phyloP scores from a whole-genome alignment of 2,797 vertebrate genomes.

The Enteromius thamalakanensis region DNA sequence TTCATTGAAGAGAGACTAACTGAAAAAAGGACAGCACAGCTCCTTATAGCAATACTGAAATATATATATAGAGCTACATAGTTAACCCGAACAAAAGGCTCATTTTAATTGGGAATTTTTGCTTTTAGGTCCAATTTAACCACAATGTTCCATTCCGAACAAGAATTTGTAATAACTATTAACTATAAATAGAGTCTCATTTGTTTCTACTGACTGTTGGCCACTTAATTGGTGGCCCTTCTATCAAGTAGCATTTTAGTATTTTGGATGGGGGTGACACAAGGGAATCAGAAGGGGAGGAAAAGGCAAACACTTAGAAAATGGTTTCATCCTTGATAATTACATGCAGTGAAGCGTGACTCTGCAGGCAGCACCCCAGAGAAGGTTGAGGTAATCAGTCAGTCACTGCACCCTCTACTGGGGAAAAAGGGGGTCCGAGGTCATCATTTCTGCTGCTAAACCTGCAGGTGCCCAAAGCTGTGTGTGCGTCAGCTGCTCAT shows the following conservation, averaged over 20 bases:
- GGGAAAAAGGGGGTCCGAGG: constrained; percentile 8
- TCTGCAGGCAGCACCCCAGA: constrained; percentile 27
- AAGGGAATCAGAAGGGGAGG: constrained; percentile 10
- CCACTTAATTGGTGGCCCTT: neutral
- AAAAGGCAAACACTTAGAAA: constrained; percentile 43
- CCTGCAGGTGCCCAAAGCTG: neutral
- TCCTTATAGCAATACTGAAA: neutral
- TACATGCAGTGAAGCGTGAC: constrained; percentile 44
- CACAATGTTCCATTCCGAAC: neutral
- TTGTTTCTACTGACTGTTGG: neutral
- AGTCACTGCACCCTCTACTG: constrained; percentile 30
- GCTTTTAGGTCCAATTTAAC: neutral
- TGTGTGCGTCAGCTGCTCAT: neutral
- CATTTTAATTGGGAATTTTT: neutral
- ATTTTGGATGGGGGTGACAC: constrained; percentile 15
- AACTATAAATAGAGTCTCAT: neutral
- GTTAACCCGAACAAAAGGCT: neutral
- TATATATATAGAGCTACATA: neutral
- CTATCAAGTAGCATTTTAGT: neutral
- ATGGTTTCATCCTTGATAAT: constrained; percentile 54
- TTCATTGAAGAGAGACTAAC: neutral
- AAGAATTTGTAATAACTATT: neutral
- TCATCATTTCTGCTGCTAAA: constrained; percentile 6
- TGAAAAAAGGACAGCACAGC: neutral
- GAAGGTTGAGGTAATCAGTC: constrained; percentile 39